phyloP scores from a whole-genome alignment of 30 jellyfish, hydroid and myxozoan species.

The Clytia hemisphaerica region DNA sequence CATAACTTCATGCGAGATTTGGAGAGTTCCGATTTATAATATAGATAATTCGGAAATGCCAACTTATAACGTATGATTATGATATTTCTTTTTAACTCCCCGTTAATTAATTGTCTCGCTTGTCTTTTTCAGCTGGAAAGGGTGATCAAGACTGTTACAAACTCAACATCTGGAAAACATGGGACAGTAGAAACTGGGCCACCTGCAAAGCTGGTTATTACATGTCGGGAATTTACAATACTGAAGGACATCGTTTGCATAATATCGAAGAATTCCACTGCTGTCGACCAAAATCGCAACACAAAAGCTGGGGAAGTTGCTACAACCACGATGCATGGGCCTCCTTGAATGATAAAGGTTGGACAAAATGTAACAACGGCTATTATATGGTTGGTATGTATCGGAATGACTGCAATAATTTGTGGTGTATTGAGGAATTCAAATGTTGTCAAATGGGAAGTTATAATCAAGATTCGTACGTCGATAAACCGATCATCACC shows the following conservation, averaged over 20 bases:
- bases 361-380: constrained; percentile 2
- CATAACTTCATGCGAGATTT: no score
- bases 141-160: not conserved
- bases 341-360: constrained; percentile 6
- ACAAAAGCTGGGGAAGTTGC: not conserved
- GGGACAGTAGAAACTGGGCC: not conserved
- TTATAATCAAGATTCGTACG: no score
- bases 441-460: constrained; percentile 7
- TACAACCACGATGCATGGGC: not conserved
- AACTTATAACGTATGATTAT: no score
- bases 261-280: not conserved
- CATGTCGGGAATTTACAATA: not conserved
- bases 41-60: no score
- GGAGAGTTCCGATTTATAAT: no score
- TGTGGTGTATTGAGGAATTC: no score
- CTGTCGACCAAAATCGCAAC: not conserved
- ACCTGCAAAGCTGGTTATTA: constrained; percentile 5
- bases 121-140: no score
- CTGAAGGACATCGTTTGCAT: not conserved
- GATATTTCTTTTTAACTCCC: no score
- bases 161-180: not conserved
- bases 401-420: not conserved
- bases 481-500: no score
- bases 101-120: no score
- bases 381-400: constrained; percentile 2